Evolutionary conservation across 2,888 invertebrate species (phyloP).

Genomic region (Vanessa cardui): DNA sequence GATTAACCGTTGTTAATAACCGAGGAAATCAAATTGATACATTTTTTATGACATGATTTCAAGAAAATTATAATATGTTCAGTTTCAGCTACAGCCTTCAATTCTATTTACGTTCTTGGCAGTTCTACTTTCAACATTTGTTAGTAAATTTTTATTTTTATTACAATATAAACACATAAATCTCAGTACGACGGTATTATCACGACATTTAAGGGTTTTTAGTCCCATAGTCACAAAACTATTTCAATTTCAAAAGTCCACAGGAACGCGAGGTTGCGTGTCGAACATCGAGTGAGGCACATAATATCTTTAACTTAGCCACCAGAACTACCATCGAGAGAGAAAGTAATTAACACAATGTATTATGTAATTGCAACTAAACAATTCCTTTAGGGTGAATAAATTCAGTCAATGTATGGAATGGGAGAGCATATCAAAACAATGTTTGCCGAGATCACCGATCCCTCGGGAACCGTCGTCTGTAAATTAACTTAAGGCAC

Average conservation of each 20-base stretch:
- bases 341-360: conserved; percentile 22
- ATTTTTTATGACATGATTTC: too few species aligned
- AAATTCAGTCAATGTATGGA: conserved; percentile 58
- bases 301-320: not conserved
- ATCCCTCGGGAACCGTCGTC: conserved; percentile 61
- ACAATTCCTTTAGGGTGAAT: conserved; percentile 47
- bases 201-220: too few species aligned
- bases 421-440: conserved; percentile 61
- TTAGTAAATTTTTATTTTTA: too few species aligned
- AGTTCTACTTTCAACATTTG: too few species aligned
- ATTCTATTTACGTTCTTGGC: too few species aligned
- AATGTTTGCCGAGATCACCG: conserved; percentile 63
- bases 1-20: too few species aligned
- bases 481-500: conserved; percentile 78
- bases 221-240: too few species aligned
- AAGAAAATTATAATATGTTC: too few species aligned
- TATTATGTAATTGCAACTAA: conserved; percentile 29
- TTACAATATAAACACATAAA: too few species aligned
- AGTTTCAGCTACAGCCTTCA: too few species aligned
- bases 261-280: not conserved
- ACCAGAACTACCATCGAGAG: not conserved
- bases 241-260: not conserved
- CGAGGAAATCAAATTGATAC: too few species aligned
- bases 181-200: too few species aligned
- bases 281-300: not conserved